Evolutionary conservation across 2,113 vertebrate species (phyloP).

Genomic region (Clinocottus analis): DNA sequence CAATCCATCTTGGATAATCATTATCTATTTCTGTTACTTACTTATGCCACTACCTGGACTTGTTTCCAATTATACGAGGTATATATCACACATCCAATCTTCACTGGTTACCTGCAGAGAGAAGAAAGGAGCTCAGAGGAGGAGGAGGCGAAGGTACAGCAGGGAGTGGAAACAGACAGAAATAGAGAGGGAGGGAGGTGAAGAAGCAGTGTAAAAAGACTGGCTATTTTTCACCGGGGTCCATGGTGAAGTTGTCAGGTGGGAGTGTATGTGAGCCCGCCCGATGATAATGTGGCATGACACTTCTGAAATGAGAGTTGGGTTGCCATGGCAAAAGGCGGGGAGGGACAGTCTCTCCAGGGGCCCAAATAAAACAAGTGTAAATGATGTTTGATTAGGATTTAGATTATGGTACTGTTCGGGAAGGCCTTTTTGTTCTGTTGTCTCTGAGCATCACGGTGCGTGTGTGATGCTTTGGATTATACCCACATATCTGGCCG

Average conservation of each 20-base stretch:
- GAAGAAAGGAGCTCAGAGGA: slow-evolving; percentile 41
- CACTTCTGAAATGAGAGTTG: slow-evolving; percentile 99
- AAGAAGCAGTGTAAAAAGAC: slow-evolving; percentile 56
- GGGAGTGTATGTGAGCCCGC: slow-evolving; percentile 91
- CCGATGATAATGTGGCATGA: slow-evolving; percentile 99
- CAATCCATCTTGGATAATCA: slow-evolving; percentile 67
- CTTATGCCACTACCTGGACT: slow-evolving; percentile 44
- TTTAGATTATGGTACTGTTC: slow-evolving; percentile 97
- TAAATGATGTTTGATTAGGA: slow-evolving; percentile 99
- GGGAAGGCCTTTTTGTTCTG: slow-evolving; percentile 82
- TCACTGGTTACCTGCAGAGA: slow-evolving; percentile 61
- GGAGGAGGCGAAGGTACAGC: slow-evolving; percentile 54
- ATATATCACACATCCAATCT: slow-evolving; percentile 71
- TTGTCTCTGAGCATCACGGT: slow-evolving; percentile 14
- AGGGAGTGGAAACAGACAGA: slow-evolving; percentile 59
- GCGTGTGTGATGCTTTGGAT: background rate
- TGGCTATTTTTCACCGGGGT: slow-evolving; percentile 86
- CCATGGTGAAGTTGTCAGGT: slow-evolving; percentile 95
- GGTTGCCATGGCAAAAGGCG: slow-evolving; percentile 97
- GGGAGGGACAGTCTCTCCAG: slow-evolving; percentile 93
- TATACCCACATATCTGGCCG: background rate
- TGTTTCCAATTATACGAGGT: slow-evolving; percentile 72
- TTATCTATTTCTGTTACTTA: slow-evolving; percentile 60
- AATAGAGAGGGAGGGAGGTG: slow-evolving; percentile 59
- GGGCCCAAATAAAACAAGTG: slow-evolving; percentile 99